Base-by-base conservation (phyloP, 35 echinoderm and acorn worm genomes). In the Strongylocentrotus purpuratus region DNA sequence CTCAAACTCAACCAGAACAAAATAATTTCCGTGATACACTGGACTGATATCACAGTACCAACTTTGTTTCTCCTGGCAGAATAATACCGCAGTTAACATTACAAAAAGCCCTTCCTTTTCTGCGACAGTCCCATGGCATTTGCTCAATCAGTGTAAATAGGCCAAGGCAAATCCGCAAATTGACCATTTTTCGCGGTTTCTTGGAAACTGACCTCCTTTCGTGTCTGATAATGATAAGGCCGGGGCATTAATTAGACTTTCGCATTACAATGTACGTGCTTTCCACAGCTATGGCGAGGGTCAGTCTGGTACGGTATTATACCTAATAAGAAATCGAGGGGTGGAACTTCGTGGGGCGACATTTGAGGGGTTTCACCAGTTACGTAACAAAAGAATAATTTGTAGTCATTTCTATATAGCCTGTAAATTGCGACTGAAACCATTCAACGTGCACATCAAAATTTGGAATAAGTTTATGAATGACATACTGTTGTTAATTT, bases 141-240 rank as follows among this genome's bases (percentile, higher is more conserved):
- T 22, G 22, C n/a, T 78, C 20, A 4, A 78, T 28, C 20, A 78
- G 65, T 11, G 11, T n/a, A 78, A 28, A 78, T 28, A 18, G 22
- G 20, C 20, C 65, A n/a, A 78, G 65, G 18, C 65, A 78, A 78
- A 78, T 78, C 22, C 22, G 65, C 65, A 78, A 78, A 78, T 78
- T 78, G 65, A 78, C 65, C 65, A 78, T 78, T 78, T 78, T n/a
- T n/a, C 20, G 28, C 28, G 22, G 65, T 78, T 78, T 78, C 65
- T 78, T 78, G 65, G 65, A 78, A 78, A 78, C 20, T 78, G 65
- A 78, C 65, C 65, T 78, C 65, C 20, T 78, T 78, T 78, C 65
- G 15, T 28, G 65, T 28, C 20, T n/a, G 65, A 78, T 78, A 78
- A 31, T 55, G 50, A 55, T 55, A 55, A 55, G 50, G 50, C 20